Percentiles rank a stretch among this genome's conserved stretches.
Evolutionary conservation across 2,888 invertebrate species (phyloP).

Genomic region (Acleris emargana): DNA sequence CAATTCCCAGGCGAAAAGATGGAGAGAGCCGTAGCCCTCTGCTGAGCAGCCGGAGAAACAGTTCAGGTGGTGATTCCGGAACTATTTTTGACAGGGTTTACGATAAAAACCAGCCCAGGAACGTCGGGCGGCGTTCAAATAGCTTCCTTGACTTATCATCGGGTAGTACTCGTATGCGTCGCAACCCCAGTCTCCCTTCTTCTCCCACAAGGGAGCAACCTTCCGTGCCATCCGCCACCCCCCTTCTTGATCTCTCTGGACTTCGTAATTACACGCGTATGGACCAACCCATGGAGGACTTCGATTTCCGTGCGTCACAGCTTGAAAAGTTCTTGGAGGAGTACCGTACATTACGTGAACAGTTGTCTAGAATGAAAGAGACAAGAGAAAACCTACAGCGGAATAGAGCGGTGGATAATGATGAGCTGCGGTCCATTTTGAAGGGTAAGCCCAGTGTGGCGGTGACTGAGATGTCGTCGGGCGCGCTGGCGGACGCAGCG

Average conservation of each 20-base stretch:
- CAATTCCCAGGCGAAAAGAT: constrained; percentile 85
- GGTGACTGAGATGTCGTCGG: constrained; percentile 77
- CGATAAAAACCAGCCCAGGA: constrained; percentile 62
- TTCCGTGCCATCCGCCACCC: constrained; percentile 82
- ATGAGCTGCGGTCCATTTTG: constrained; percentile 79
- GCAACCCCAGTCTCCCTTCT: constrained; percentile 85
- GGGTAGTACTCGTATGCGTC: constrained; percentile 69
- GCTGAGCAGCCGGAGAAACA: constrained; percentile 88
- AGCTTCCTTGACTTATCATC: constrained; percentile 88
- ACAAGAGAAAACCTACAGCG: constrained; percentile 87
- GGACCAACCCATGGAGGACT: constrained; percentile 81
- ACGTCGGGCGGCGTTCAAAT: constrained; percentile 84
- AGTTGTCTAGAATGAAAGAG: constrained; percentile 91
- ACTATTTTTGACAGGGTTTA: constrained; percentile 68
- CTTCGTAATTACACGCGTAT: constrained; percentile 77
- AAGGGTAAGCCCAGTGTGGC: constrained; percentile 83
- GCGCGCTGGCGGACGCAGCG: constrained; percentile 69
- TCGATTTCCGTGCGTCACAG: constrained; percentile 91
- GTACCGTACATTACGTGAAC: constrained; percentile 89
- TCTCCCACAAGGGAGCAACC: constrained; percentile 84
- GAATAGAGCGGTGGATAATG: constrained; percentile 75
- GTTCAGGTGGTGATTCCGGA: constrained; percentile 87
- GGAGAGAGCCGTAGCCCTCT: constrained; percentile 90
- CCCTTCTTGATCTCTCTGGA: constrained; percentile 84
- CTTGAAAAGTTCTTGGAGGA: constrained; percentile 91